Base-by-base conservation (phyloP, 2,888 invertebrate genomes). In the Nomada fabriciana region DNA sequence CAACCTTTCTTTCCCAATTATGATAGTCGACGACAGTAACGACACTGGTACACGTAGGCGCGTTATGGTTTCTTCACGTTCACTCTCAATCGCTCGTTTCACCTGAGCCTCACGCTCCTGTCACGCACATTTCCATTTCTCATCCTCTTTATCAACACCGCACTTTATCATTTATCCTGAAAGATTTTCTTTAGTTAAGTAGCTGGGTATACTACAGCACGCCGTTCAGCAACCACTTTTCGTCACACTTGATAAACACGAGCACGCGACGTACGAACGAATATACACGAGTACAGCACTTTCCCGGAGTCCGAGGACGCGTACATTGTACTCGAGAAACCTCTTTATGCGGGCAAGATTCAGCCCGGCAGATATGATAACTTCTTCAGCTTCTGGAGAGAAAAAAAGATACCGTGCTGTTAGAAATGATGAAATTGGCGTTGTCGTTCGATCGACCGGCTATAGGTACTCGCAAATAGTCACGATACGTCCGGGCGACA, bases 221-320 rank as follows among this genome's bases (percentile, higher is more conserved):
- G 43, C 42, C 53, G 53, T 63, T 47, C 29, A 18, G 10, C 57
- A 59, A 79, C 76, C 65, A 74, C 80, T 80, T 73, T 76, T 74
- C 80, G 83, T 82, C 82, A 83, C 83, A 78, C 76, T 71, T 72
- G 73, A 65, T 73, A 76, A 78, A 80, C 80, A 83, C 73, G 67
- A 69, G 76, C 67, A 74, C 61, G 52, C 67, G 57, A 47, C 42
- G 60, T 23, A 57, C 43, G 50, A 59, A 25, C 64, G 25, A 55
- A 61, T 64, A 47, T 57, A 61, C 53, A 57, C 36, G 36, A 47
- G 47, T 47, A 47, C 36, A 71, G 55, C 71, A 80, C 67, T 67
- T 81, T 80, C 60, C 15, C 68, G 55, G 43, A 71, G 47, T 59
- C 59, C 65, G 70, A 68, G 52, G 52, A 68, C 71, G 70, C 73